Evolutionary conservation across 2,888 invertebrate species (phyloP).

Genomic region (Rhaphigaster nebulosa): DNA sequence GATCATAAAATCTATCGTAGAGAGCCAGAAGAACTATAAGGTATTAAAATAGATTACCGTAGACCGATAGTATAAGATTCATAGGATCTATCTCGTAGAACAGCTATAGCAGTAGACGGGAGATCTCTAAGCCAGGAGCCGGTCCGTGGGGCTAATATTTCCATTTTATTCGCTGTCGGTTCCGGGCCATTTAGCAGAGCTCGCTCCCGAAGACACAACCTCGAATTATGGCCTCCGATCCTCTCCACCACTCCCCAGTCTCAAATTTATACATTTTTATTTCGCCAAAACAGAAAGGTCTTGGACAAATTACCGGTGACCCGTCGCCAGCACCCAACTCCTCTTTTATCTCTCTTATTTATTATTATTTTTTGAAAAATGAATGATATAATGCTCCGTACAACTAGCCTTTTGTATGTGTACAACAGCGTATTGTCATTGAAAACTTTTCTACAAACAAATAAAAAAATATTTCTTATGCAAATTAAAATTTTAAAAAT

Average conservation of each 20-base stretch:
- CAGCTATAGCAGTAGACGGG: background rate
- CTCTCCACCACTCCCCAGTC: constrained; percentile 23
- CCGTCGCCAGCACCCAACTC: background rate
- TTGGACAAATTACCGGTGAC: constrained; percentile 29
- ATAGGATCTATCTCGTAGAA: background rate
- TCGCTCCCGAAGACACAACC: background rate
- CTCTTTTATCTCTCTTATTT: constrained; percentile 1
- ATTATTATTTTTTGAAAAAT: background rate
- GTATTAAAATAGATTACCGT: background rate
- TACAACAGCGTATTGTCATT: background rate
- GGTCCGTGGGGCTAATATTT: background rate
- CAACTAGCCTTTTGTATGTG: background rate
- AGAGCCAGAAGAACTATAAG: too few relatives aligned
- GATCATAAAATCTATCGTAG: background rate
- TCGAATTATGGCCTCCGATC: background rate
- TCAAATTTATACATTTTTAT: constrained; percentile 44
- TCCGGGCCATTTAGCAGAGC: constrained; percentile 15
- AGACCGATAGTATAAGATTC: background rate
- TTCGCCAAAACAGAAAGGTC: constrained; percentile 32
- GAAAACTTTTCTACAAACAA: too few relatives aligned
- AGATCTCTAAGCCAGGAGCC: background rate
- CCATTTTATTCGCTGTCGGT: constrained; percentile 44
- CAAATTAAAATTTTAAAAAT: too few relatives aligned
- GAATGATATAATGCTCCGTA: background rate
- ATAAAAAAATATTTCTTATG: too few relatives aligned